Conservation (phyloP, 2,797 vertebrate genomes). For the Hybognathus amarus region DNA sequence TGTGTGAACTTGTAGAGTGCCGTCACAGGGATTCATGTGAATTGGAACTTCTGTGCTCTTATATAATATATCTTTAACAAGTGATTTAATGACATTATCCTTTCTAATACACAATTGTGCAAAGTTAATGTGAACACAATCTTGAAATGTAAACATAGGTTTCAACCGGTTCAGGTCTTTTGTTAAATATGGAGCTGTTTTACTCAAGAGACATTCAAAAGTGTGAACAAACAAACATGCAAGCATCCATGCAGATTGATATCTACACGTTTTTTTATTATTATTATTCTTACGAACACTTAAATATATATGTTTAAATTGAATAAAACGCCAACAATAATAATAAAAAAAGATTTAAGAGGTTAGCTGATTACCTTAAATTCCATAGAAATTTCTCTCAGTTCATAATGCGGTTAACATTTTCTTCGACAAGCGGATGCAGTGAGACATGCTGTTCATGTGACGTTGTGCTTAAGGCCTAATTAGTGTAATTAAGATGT, state of each 20-base stretch:
- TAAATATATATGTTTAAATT: neutral
- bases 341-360: neutral
- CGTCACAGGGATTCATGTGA: slow-evolving; percentile 17
- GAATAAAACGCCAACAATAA: neutral
- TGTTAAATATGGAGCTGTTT: neutral
- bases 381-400: neutral
- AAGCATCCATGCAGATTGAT: neutral
- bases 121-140: neutral
- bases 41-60: slow-evolving; percentile 32
- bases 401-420: neutral
- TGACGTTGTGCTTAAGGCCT: neutral
- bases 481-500: neutral
- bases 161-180: neutral
- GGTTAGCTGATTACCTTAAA: neutral
- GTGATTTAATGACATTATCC: slow-evolving; percentile 9
- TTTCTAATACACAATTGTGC: neutral
- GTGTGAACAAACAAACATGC: neutral
- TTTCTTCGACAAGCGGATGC: neutral
- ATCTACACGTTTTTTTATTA: neutral
- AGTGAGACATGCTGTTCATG: neutral
- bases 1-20: slow-evolving; percentile 58
- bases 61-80: neutral
- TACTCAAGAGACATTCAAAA: neutral
- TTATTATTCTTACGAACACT: neutral
- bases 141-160: neutral